phyloP scores from a whole-genome alignment of 2,113 vertebrate genomes.

The Dicrurus megarhynchus region DNA sequence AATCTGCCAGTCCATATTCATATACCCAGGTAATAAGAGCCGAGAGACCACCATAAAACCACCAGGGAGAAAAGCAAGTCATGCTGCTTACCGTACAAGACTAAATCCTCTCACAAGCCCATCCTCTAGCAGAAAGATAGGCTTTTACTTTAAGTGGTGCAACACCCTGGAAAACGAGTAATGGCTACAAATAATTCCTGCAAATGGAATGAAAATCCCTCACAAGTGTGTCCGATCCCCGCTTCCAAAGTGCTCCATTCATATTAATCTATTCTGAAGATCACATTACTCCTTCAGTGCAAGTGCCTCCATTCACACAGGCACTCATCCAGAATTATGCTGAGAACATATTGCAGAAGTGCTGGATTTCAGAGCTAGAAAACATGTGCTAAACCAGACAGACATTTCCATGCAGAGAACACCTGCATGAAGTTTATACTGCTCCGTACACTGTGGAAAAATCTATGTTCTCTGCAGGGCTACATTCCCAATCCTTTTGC shows the following conservation, averaged over 20 bases:
- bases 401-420: background rate
- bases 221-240: background rate
- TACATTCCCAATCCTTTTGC: background rate
- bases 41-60: background rate
- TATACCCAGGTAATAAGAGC: background rate
- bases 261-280: background rate
- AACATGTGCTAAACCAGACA: background rate
- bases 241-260: background rate
- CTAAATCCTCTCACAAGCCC: background rate
- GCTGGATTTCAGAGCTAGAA: background rate
- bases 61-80: background rate
- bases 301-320: background rate
- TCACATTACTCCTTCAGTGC: background rate
- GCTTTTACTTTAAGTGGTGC: background rate
- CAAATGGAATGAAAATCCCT: background rate
- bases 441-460: rapidly evolving
- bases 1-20: background rate
- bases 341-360: conserved; percentile 31
- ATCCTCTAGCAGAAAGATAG: background rate
- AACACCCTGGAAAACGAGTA: background rate
- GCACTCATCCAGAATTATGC: conserved; percentile 11
- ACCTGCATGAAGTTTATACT: background rate
- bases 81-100: background rate
- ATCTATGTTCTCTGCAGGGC: background rate
- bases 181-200: background rate